phyloP scores from a whole-genome alignment of 2,888 invertebrate genomes.

The Meta bourneti region DNA sequence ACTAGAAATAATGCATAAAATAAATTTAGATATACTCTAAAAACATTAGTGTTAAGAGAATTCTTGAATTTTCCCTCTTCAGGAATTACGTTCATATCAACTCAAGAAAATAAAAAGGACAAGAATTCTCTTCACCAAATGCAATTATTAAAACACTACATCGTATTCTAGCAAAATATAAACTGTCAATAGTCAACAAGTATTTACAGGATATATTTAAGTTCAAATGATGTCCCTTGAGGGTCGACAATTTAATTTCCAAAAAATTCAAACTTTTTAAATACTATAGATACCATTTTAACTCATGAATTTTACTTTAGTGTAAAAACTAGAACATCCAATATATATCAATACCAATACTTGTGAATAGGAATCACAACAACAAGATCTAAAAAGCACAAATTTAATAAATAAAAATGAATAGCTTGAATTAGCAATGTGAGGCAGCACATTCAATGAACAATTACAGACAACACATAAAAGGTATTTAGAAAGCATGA shows the following conservation, averaged over 20 bases:
- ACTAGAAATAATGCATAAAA: conserved; percentile 4
- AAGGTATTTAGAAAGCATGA: conserved; percentile 41
- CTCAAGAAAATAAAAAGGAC: neutral
- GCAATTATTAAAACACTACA: conserved; percentile 33
- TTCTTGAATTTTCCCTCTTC: neutral
- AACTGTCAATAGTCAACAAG: conserved; percentile 74
- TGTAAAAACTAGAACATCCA: neutral
- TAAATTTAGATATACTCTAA: neutral
- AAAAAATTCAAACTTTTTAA: conserved; percentile 43
- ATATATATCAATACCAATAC: conserved; percentile 1
- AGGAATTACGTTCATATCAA: neutral
- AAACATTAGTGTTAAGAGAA: neutral
- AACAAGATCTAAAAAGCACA: neutral
- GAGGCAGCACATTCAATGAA: conserved; percentile 9
- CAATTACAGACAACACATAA: conserved; percentile 20
- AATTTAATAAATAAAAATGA: conserved; percentile 15
- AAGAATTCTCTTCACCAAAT: conserved; percentile 22
- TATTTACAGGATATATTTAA: conserved; percentile 66
- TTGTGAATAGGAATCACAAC: conserved; percentile 8
- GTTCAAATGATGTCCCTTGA: neutral
- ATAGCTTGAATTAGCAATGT: conserved; percentile 16
- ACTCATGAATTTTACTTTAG: neutral
- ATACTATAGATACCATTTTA: conserved; percentile 20
- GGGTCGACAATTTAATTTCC: conserved; percentile 13
- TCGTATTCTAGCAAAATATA: conserved; percentile 73